Conservation (phyloP, 64 coral and sea anemone genomes). For the Platygyra sinensis region DNA sequence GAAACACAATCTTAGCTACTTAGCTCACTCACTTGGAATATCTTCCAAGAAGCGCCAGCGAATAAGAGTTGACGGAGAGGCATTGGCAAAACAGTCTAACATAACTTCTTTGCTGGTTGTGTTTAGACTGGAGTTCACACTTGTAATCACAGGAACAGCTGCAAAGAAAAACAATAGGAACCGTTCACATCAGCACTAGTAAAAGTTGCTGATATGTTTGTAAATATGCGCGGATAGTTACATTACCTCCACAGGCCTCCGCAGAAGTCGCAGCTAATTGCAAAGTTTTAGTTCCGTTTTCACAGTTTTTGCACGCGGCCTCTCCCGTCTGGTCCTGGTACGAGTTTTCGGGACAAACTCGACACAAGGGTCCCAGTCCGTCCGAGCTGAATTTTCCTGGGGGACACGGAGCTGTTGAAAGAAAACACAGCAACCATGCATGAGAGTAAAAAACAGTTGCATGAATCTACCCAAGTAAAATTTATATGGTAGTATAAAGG, state of each 20-base stretch:
- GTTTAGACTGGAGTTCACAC: background rate
- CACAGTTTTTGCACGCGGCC: slow-evolving; percentile 26
- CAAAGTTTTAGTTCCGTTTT: slow-evolving; percentile 25
- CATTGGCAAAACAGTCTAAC: slow-evolving; percentile 38
- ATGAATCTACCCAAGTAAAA: no score
- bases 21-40: slow-evolving; percentile 31
- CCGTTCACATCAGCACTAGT: background rate
- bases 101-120: background rate
- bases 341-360: slow-evolving; percentile 41
- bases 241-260: slow-evolving; percentile 41
- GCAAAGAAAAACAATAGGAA: background rate
- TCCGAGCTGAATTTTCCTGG: slow-evolving; percentile 32
- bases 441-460: no score
- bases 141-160: background rate
- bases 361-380: slow-evolving; percentile 34
- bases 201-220: background rate
- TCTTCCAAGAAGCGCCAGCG: slow-evolving; percentile 2
- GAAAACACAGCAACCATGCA: background rate
- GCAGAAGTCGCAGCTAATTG: slow-evolving; percentile 30
- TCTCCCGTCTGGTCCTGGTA: slow-evolving; percentile 39
- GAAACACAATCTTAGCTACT: no score
- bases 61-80: slow-evolving; percentile 24
- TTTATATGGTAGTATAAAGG: no score
- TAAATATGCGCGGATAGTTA: no score
- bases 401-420: slow-evolving; percentile 37